A percentile compares a stretch with the other conserved stretches of the same genome.
Conservation (phyloP, 2,113 vertebrate genomes). For the Notarius lentiginosus region DNA sequence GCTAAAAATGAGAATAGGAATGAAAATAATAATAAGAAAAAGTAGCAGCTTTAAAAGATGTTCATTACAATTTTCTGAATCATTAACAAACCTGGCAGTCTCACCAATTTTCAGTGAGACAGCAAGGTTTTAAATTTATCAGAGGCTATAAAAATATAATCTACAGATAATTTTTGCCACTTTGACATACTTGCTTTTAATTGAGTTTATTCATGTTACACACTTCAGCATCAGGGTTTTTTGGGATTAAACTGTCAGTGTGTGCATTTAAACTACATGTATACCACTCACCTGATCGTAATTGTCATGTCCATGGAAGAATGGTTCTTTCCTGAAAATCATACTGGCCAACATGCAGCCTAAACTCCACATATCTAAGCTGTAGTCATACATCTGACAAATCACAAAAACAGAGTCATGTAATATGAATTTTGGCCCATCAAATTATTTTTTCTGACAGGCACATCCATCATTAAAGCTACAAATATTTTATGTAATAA, state of each 20-base stretch:
- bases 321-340: constrained; percentile 71
- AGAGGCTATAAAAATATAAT: not conserved
- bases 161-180: not conserved
- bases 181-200: not conserved
- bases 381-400: constrained; percentile 70
- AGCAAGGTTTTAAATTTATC: not conserved
- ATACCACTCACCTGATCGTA: constrained; percentile 61
- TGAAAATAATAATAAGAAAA: not conserved
- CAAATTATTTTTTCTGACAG: not conserved
- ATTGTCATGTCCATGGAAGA: constrained; percentile 71
- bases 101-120: not conserved
- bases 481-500: not conserved
- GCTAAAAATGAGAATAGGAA: not conserved
- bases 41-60: not conserved
- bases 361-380: constrained; percentile 70
- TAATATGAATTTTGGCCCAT: not conserved
- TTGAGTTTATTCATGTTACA: too few relatives aligned
- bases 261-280: not conserved
- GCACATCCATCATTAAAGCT: not conserved
- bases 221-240: too few relatives aligned
- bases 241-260: too few relatives aligned
- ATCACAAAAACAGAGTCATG: not conserved
- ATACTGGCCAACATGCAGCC: constrained; percentile 71
- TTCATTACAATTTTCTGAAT: not conserved
- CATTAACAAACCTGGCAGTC: not conserved